Conservation (phyloP, 2,113 vertebrate genomes). For the Ophiodon elongatus region DNA sequence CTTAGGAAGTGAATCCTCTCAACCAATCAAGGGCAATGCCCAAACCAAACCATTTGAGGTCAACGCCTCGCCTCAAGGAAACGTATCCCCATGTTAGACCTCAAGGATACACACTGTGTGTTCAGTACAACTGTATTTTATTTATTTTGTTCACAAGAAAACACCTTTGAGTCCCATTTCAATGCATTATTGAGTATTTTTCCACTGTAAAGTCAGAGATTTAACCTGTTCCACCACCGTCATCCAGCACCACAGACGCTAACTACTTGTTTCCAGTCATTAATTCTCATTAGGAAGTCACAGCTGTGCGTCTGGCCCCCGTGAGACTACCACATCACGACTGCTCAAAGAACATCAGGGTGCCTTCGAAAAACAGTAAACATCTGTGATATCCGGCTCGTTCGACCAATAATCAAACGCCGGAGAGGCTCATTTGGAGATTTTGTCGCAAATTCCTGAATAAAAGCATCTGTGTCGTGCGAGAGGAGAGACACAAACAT, state of each 20-base stretch:
- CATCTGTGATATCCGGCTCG: too few relatives aligned
- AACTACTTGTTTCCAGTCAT: neutral
- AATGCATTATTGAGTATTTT: neutral
- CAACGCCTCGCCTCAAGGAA: neutral
- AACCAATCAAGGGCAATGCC: too few relatives aligned
- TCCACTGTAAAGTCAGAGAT: neutral
- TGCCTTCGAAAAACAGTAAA: too few relatives aligned
- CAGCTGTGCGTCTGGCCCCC: neutral
- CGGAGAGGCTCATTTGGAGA: neutral
- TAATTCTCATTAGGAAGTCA: conserved; percentile 6
- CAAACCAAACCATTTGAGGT: too few relatives aligned
- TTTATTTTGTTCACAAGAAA: too few relatives aligned
- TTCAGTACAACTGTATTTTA: too few relatives aligned
- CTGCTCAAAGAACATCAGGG: neutral
- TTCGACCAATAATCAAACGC: neutral
- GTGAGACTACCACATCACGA: neutral
- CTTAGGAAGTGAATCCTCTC: neutral
- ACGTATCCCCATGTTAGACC: too few relatives aligned
- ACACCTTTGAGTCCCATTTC: neutral
- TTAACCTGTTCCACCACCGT: neutral
- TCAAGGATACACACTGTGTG: too few relatives aligned
- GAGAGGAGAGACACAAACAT: neutral
- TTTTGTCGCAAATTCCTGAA: neutral
- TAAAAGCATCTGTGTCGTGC: neutral
- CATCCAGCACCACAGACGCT: neutral